Base-by-base conservation (phyloP, 2,797 vertebrate species). In the Trachops cirrhosus region DNA sequence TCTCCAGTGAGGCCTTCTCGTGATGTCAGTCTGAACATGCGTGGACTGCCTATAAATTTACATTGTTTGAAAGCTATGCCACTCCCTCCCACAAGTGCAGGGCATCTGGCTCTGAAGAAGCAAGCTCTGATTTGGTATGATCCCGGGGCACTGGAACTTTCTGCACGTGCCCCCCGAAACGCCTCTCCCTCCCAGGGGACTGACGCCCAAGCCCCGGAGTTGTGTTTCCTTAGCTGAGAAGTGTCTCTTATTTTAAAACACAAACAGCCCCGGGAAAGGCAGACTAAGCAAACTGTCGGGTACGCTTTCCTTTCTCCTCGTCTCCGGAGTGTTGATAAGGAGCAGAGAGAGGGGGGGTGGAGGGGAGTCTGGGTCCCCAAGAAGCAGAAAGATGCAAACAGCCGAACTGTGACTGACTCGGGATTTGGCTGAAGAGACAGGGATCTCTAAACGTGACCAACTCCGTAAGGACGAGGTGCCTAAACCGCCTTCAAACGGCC, bases 381-480 rank as follows among this genome's bases (percentile, higher is more conserved):
- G 2, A 62, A 10, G 15, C 4, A 64, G 46, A 44, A 22, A 29
- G 73, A 46, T 3, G 7, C 4, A 41, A 77, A 57, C 5, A 14
- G 24, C 4, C 18, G 22, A 24, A 11, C 12, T 9, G 32, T 29
- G 67, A 29, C 41, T 50, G 6, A 24, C 15, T 89, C 64, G 2
- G 0, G 19, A 50, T 54, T 54, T 85, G 48, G 37, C 54, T 14
- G 11, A 34, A 85, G 67, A 37, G 21, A 19, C 87, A 29, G 14
- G 39, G 44, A 21, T n/a, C n/a, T 83, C 93, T 94, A 21, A 70
- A 74, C 89, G 86, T 52, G 64, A 95, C 64, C 97, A 75, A 67
- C n/a, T 44, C 15, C 46, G n/a, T 67, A 29, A 91, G 92, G 91
- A 86, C 0, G 6, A 97, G 90, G 92, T 22, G 6, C n/a, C 34